phyloP scores from a whole-genome alignment of 2,797 vertebrate genomes.

The Pseudocheirus occidentalis region DNA sequence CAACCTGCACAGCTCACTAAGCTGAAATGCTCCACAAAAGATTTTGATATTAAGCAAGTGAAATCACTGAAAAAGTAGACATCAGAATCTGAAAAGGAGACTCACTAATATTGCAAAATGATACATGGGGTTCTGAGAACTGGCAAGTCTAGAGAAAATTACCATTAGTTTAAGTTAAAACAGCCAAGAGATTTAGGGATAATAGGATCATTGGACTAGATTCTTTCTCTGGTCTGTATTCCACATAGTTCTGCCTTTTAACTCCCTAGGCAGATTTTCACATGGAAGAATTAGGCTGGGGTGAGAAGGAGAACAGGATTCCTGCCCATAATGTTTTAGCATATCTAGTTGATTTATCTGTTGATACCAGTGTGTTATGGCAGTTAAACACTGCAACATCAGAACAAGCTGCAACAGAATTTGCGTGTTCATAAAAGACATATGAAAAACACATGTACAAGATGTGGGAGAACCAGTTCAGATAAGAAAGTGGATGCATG shows the following conservation, averaged over 20 bases:
- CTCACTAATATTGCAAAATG: constrained; percentile 67
- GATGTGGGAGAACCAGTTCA: constrained; percentile 60
- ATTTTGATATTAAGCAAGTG: constrained; percentile 77
- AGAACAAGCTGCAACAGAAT: constrained; percentile 80
- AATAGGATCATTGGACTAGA: constrained; percentile 39
- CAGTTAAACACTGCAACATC: constrained; percentile 77
- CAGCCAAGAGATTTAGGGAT: constrained; percentile 64
- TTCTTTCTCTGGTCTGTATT: constrained; percentile 58
- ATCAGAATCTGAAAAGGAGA: constrained; percentile 63
- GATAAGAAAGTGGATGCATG: constrained; percentile 69
- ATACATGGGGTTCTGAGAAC: constrained; percentile 61
- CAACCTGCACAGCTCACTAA: constrained; percentile 77
- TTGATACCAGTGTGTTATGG: constrained; percentile 78
- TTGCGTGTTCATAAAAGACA: constrained; percentile 72
- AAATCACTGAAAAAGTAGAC: constrained; percentile 74
- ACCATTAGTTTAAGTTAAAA: constrained; percentile 71
- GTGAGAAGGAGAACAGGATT: constrained; percentile 75
- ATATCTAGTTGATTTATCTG: constrained; percentile 80
- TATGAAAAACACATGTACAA: constrained; percentile 78
- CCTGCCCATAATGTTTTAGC: constrained; percentile 73
- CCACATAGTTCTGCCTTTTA: constrained; percentile 54
- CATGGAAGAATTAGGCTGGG: constrained; percentile 64
- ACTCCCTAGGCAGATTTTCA: constrained; percentile 71
- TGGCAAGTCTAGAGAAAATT: constrained; percentile 64
- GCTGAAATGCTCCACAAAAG: constrained; percentile 80